These are phyloP conservation scores for Orchesella flavescens DNA, from an alignment of 2,888 invertebrate species.

Conservation along the genomic window DNA sequence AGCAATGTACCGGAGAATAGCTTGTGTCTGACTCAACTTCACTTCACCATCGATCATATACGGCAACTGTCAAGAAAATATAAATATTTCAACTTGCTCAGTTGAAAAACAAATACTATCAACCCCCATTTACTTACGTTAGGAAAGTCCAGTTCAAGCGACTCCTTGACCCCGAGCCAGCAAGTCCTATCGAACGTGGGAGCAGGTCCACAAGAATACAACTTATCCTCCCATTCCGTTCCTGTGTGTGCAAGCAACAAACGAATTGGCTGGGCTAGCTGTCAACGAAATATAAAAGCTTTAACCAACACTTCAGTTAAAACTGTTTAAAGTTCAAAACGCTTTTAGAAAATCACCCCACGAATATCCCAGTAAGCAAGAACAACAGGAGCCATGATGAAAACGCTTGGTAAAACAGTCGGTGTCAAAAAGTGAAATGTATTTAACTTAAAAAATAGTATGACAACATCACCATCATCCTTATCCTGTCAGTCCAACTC, in stretches of 20 bases:
- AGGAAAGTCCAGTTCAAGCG: constrained; percentile 74
- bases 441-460: no score
- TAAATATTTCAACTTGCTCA: no score
- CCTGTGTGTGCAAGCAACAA: constrained; percentile 75
- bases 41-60: constrained; percentile 75
- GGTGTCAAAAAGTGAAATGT: no score
- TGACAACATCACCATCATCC: no score
- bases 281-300: no score
- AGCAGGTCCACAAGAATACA: constrained; percentile 74
- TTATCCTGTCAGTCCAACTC: no score
- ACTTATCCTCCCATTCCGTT: constrained; percentile 75
- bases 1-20: constrained; percentile 75
- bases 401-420: no score
- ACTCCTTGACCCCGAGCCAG: constrained; percentile 74
- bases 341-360: no score
- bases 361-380: constrained; percentile 73
- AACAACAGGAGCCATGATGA: constrained; percentile 64
- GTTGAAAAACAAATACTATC: background rate
- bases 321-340: no score
- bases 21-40: constrained; percentile 75
- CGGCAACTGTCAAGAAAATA: constrained; percentile 74
- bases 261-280: constrained; percentile 76
- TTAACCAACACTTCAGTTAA: background rate
- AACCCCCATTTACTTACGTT: constrained; percentile 72
- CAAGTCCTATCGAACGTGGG: constrained; percentile 74